Base-by-base conservation (phyloP, 2,888 invertebrate genomes). In the Papilio gigon region DNA sequence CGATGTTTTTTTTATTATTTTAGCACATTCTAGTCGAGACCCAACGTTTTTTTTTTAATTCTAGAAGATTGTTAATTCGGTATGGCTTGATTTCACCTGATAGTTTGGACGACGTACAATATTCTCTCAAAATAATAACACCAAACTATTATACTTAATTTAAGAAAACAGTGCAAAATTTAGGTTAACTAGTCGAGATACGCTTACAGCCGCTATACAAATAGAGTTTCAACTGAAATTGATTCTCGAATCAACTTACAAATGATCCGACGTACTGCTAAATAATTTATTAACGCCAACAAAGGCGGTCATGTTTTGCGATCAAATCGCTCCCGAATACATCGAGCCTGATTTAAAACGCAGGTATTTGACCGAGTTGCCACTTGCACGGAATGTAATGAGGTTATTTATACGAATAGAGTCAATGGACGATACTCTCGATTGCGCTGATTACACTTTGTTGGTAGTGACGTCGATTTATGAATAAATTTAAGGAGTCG, bases 311-410 rank as follows among this genome's bases (percentile, higher is more conserved):
- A 79, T 84, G 85, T 84, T 78, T 77, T 78, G 76, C 78, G 78
- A 82, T 82, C 82, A 84, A 87, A 89, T 86, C 75, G 81, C 78
- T 76, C 76, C 78, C 77, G 76, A 83, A 80, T 77, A 79, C 80
- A 83, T 82, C 80, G 80, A 73, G 80, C 83, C 83, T 87, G 84
- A 88, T 88, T 88, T 86, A 82, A 84, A 86, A 82, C 79, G 77
- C 86, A 89, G 88, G 88, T 89, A 88, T 86, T 88, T 89, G 88
- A 88, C 88, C 89, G 88, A 82, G 76, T 81, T 79, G 77, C 78
- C 76, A 73, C 78, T 81, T 76, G 78, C 71, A 72, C 74, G 75
- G 77, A 78, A 80, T 85, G 71, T 78, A 86, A 89, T 84, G 81
- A 84, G 75, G 77, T 80, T 86, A 86, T 85, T 86, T 85, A 85